Conservation (phyloP, 2,113 vertebrate genomes). For the Paramisgurnus dabryanus region DNA sequence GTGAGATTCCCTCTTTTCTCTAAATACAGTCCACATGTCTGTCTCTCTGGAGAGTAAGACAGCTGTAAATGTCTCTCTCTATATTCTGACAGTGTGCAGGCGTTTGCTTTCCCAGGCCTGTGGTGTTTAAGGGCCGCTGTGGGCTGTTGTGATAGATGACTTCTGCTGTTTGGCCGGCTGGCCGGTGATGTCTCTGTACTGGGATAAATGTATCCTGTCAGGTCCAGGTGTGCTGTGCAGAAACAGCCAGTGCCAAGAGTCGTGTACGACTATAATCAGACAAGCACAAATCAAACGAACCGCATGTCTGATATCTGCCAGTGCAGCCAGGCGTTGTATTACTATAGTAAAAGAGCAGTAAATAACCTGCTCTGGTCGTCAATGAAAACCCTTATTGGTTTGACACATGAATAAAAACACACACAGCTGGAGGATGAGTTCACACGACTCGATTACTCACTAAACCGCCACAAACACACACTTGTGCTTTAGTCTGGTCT, state of each 20-base stretch:
- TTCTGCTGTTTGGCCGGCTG: neutral
- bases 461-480: neutral
- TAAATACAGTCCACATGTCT: neutral
- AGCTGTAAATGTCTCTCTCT: constrained; percentile 3
- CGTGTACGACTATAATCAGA: neutral
- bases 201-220: neutral
- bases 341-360: neutral
- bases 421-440: neutral
- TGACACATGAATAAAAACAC: neutral
- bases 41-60: neutral
- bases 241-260: neutral
- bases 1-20: too few species aligned
- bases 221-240: constrained; percentile 2
- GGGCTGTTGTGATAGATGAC: constrained; percentile 28
- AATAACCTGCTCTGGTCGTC: neutral
- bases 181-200: constrained; percentile 10
- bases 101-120: constrained; percentile 23
- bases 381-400: neutral
- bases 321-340: neutral
- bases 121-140: constrained; percentile 19
- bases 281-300: constrained; percentile 5
- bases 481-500: too few species aligned
- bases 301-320: neutral
- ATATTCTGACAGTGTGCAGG: constrained; percentile 35
- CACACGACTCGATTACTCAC: neutral